Conservation (phyloP, 2,888 invertebrate genomes). For the Plebejus melissa region DNA sequence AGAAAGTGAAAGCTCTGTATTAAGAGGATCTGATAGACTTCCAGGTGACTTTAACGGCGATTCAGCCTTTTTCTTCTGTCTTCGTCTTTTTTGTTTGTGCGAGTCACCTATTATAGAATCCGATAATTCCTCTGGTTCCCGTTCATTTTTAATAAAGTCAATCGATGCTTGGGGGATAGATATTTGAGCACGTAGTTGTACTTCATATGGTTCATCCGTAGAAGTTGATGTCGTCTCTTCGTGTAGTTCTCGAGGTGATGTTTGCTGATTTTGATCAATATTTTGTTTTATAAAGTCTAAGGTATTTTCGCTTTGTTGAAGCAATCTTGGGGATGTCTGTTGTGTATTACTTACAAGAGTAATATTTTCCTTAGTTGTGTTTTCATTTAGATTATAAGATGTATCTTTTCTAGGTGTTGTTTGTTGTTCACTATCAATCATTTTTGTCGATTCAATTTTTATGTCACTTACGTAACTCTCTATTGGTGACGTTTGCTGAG, state of each 20-base stretch:
- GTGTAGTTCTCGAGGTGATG: constrained; percentile 79
- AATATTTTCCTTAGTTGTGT: constrained; percentile 44
- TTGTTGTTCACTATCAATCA: constrained; percentile 52
- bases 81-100: constrained; percentile 62
- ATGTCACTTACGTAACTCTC: constrained; percentile 43
- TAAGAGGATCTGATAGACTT: constrained; percentile 72
- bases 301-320: constrained; percentile 27
- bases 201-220: constrained; percentile 79
- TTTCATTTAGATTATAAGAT: constrained; percentile 39
- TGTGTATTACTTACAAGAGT: constrained; percentile 51
- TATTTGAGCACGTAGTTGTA: constrained; percentile 79
- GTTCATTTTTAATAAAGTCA: constrained; percentile 65
- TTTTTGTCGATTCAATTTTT: constrained; percentile 32
- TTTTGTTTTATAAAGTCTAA: constrained; percentile 30
- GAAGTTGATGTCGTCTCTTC: constrained; percentile 73
- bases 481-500: constrained; percentile 78
- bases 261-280: constrained; percentile 60
- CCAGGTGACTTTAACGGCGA: constrained; percentile 63
- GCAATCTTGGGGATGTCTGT: constrained; percentile 48
- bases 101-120: constrained; percentile 56
- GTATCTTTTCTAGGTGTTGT: constrained; percentile 42
- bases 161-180: constrained; percentile 70
- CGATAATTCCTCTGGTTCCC: constrained; percentile 51
- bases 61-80: constrained; percentile 63
- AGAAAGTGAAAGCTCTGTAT: constrained; percentile 69